Base-by-base conservation (phyloP, 2,113 vertebrate genomes). In the Plectropomus leopardus region DNA sequence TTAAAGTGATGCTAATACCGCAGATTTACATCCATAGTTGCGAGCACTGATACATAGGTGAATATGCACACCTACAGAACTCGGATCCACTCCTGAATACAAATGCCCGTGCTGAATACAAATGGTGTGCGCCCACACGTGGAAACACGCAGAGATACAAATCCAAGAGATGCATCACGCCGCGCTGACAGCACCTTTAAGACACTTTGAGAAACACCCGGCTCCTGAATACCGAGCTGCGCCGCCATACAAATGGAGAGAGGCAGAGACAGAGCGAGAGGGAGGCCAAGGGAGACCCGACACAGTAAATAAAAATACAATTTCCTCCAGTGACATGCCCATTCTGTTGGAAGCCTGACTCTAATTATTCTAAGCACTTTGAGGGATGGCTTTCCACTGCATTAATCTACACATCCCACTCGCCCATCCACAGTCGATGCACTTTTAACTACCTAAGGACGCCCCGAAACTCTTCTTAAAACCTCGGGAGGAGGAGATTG, bases 231-330 rank as follows among this genome's bases (percentile, higher is more conserved):
- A n/a, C 71, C 65, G 68, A 84, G 76, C 71, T 24, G 55, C 15
- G 23, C 72, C 28, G 19, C 76, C 65, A 78, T 78, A 86, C 85
- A 91, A 91, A 92, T 90, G 91, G 84, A 77, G 81, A 74, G 83
- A 88, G 90, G 83, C 78, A 87, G 89, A 90, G 86, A 86, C 82
- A 60, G 92, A 89, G 88, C 72, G 82, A 76, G 84, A 47, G 87
- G 50, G 87, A 80, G 90, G 89, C 80, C 83, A 42, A 82, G 79
- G 79, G 83, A 91, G 90, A 89, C 86, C 87, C 89, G 81, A 91
- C 69, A 87, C 89, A 86, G 90, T 94, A 95, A 95, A 95, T 95
- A 94, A 95, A 93, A 92, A 89, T 76, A 93, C 82, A 90, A 92
- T 94, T 93, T 92, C 83, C 88, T 80, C 30, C 87, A 17, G 70